A percentile compares a stretch with the other conserved stretches of the same genome.
Conservation (phyloP, 1,140 invertebrate species). For the Kradibia gibbosae region DNA sequence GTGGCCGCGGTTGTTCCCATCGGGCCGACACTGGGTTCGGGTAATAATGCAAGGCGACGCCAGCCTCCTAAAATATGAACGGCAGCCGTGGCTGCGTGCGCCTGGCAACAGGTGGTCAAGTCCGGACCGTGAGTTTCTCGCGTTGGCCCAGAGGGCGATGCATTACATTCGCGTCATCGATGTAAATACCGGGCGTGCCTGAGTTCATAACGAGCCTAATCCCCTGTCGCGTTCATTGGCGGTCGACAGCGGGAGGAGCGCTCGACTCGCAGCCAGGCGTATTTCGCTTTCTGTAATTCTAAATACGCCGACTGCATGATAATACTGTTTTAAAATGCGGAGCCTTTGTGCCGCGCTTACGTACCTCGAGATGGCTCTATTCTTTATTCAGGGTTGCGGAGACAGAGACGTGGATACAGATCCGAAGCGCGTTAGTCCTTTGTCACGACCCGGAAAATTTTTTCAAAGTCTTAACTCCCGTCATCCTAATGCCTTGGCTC, state of each 20-base stretch:
- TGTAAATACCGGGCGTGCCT: conserved; percentile 67
- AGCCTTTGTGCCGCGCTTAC: too few relatives aligned
- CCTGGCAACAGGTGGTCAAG: conserved; percentile 70
- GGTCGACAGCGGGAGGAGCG: conserved; percentile 42
- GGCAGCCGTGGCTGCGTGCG: conserved; percentile 51
- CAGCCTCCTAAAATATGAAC: conserved; percentile 67
- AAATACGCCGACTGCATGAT: background rate
- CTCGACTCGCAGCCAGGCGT: conserved; percentile 57
- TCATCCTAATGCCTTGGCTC: too few relatives aligned
- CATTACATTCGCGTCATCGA: conserved; percentile 70
- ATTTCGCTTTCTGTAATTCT: conserved; percentile 24
- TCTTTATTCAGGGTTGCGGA: too few relatives aligned
- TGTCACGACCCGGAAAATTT: too few relatives aligned
- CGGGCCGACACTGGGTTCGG: background rate
- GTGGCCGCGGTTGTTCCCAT: background rate
- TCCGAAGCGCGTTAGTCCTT: too few relatives aligned
- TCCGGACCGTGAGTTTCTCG: conserved; percentile 66
- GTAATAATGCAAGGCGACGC: conserved; percentile 2
- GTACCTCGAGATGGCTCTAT: too few relatives aligned
- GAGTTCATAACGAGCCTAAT: conserved; percentile 66
- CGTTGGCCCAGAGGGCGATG: conserved; percentile 58
- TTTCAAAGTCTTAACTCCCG: too few relatives aligned
- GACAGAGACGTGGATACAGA: too few relatives aligned
- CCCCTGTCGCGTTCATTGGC: conserved; percentile 52
- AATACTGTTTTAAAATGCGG: background rate